Conservation (phyloP, 2,113 vertebrate genomes). For the Callocephalon fimbriatum region DNA sequence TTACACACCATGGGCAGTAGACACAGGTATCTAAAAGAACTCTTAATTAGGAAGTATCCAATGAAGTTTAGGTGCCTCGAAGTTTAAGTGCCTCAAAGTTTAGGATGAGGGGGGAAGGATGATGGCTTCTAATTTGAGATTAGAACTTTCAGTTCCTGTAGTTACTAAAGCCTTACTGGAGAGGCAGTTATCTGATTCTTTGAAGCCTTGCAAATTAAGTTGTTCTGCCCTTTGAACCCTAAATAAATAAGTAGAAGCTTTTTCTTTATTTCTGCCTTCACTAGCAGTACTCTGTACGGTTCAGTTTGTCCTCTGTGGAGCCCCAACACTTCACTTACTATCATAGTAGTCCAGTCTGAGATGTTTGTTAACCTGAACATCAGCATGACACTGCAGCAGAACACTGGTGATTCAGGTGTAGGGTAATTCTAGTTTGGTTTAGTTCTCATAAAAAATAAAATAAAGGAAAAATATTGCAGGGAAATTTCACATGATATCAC, state of each 20-base stretch:
- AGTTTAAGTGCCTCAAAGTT: rapidly evolving
- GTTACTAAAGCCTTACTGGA: background rate
- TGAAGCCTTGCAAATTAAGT: background rate
- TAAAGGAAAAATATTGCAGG: background rate
- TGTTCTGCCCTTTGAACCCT: background rate
- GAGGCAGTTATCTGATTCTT: background rate
- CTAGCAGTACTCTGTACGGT: background rate
- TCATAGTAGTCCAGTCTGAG: background rate
- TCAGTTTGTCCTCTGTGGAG: background rate
- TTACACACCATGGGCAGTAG: background rate
- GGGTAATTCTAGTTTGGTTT: background rate
- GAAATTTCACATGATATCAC: background rate
- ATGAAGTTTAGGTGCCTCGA: rapidly evolving
- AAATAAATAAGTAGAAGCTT: background rate
- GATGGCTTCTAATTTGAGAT: background rate
- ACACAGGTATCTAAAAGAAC: background rate
- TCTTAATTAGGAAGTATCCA: background rate
- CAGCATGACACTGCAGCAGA: background rate
- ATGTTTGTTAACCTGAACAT: background rate
- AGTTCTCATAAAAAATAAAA: background rate
- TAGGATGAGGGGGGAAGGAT: background rate
- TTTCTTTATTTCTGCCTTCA: background rate
- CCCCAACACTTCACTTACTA: background rate
- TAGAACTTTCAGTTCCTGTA: background rate
- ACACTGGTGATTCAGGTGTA: background rate